Conservation (phyloP, 2,113 vertebrate genomes). For the Mungos mungo region DNA sequence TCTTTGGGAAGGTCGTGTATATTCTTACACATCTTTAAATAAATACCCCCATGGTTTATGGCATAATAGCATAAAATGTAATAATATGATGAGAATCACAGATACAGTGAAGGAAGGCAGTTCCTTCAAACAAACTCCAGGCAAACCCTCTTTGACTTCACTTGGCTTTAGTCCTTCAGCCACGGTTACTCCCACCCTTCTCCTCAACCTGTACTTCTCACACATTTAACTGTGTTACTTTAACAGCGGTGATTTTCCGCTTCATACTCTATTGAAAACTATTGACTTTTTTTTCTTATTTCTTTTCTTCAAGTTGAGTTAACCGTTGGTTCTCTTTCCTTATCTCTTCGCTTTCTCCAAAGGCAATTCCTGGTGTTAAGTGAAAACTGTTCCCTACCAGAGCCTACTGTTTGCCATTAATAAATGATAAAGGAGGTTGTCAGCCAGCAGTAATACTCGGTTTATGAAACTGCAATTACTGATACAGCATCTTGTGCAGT, state of each 20-base stretch:
- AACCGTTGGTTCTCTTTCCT: background rate
- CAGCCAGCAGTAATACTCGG: slow-evolving; percentile 25
- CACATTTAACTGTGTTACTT: background rate
- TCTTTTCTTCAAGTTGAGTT: background rate
- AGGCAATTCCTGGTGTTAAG: slow-evolving; percentile 25
- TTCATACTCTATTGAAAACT: background rate
- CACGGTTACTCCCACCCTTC: background rate
- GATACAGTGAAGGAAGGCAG: background rate
- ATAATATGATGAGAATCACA: no score
- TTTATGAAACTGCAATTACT: slow-evolving; percentile 69
- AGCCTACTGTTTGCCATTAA: slow-evolving; percentile 43
- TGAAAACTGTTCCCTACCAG: slow-evolving; percentile 3
- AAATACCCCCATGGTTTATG: background rate
- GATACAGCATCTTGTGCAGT: slow-evolving; percentile 53
- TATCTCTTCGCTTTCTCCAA: slow-evolving; percentile 13
- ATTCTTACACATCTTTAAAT: background rate
- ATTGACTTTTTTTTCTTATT: background rate
- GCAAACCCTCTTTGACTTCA: background rate
- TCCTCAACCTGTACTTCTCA: background rate
- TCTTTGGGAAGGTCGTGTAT: background rate
- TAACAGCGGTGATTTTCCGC: background rate
- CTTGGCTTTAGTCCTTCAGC: background rate
- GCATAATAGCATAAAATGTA: background rate
- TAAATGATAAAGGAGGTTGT: slow-evolving; percentile 57
- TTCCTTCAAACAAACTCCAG: background rate